These are phyloP conservation scores for Pachypsylla venusta DNA, from an alignment of 1,140 invertebrate genomes.

Conservation along the genomic window DNA sequence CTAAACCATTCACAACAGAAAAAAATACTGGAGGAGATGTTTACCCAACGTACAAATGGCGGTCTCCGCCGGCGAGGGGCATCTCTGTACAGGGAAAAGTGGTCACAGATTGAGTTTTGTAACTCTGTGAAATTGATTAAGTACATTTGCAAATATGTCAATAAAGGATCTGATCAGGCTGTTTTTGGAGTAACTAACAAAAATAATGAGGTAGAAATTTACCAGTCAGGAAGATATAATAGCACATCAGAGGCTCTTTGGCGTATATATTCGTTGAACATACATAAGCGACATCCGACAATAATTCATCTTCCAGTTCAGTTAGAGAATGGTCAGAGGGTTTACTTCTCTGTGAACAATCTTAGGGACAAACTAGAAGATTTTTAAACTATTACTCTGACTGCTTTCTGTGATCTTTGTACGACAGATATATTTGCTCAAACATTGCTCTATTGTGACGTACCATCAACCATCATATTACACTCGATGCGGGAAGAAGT, in stretches of 20 bases:
- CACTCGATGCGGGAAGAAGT: background rate
- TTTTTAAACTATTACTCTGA: background rate
- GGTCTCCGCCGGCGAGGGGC: background rate
- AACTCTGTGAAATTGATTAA: background rate
- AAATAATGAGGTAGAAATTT: background rate
- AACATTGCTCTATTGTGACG: background rate
- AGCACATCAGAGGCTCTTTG: background rate
- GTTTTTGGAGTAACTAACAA: conserved; percentile 16
- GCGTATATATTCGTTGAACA: background rate
- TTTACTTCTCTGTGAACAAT: background rate
- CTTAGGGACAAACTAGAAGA: background rate
- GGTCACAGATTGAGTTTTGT: background rate
- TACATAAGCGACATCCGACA: background rate
- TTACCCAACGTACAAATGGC: background rate
- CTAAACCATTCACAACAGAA: conserved; percentile 12
- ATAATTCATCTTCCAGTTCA: background rate
- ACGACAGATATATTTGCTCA: background rate
- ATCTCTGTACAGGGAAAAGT: background rate
- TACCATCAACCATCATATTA: conserved; percentile 3
- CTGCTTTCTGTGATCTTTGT: background rate
- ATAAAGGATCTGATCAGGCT: conserved; percentile 29
- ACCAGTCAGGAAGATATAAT: background rate
- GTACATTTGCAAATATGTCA: conserved; percentile 30
- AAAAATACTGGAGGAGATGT: background rate
- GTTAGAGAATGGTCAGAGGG: background rate